These are phyloP conservation scores for Austrofundulus limnaeus DNA, from an alignment of 2,113 vertebrate genomes.

Conservation along the genomic window DNA sequence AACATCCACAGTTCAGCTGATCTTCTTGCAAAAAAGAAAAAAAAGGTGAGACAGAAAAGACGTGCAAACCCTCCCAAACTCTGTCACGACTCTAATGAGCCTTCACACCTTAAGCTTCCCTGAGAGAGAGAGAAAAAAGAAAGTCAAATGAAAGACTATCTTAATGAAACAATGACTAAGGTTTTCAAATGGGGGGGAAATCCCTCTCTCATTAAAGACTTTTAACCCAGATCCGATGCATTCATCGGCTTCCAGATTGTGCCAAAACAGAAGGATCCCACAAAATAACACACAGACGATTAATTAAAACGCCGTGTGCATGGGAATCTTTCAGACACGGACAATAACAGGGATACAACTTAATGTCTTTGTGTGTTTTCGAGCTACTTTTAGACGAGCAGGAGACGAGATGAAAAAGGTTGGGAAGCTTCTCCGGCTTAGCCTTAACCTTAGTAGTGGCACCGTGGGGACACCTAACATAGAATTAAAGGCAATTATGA, in stretches of 20 bases:
- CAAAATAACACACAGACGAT: constrained; percentile 48
- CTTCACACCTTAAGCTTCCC: constrained; percentile 45
- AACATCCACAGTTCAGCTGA: constrained; percentile 57
- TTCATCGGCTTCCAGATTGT: constrained; percentile 51
- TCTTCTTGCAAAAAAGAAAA: constrained; percentile 19
- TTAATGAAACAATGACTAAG: constrained; percentile 59
- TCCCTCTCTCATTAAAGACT: constrained; percentile 63
- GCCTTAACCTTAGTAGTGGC: constrained; percentile 66
- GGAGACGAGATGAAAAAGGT: constrained; percentile 64
- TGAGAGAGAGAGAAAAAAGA: neutral
- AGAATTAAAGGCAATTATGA: constrained; percentile 78
- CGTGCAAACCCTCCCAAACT: constrained; percentile 22
- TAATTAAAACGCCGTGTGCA: constrained; percentile 49
- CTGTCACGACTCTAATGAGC: constrained; percentile 55
- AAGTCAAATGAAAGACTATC: constrained; percentile 57
- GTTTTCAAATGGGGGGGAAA: constrained; percentile 59
- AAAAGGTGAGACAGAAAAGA: constrained; percentile 44
- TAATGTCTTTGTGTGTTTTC: constrained; percentile 44
- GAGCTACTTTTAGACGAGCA: constrained; percentile 40
- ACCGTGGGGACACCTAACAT: constrained; percentile 69
- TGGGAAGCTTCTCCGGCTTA: constrained; percentile 62
- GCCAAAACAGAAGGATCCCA: constrained; percentile 47
- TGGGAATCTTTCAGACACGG: constrained; percentile 50
- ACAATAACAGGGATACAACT: constrained; percentile 59
- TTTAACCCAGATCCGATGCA: constrained; percentile 43